These are phyloP conservation scores for Xestia rhomboidea DNA, from an alignment of 2,888 invertebrate species.

Conservation along the genomic window DNA sequence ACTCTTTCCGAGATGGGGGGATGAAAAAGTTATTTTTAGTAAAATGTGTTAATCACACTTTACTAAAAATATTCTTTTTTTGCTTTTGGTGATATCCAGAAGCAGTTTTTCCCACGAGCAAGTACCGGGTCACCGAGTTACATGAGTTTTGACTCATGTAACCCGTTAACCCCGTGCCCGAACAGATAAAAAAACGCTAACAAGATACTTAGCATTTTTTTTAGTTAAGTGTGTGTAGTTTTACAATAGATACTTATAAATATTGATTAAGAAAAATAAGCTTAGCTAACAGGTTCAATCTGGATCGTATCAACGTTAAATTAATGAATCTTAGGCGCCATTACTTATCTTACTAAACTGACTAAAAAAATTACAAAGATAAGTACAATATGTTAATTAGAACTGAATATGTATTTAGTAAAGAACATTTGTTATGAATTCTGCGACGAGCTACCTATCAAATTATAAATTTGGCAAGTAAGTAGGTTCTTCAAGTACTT, in stretches of 20 bases:
- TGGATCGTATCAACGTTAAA: conserved; percentile 10
- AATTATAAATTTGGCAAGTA: conserved; percentile 31
- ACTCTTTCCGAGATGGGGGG: too few relatives aligned
- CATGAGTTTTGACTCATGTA: conserved; percentile 36
- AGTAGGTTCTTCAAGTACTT: not conserved
- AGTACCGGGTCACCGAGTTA: conserved; percentile 45
- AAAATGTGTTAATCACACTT: not conserved
- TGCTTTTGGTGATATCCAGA: not conserved
- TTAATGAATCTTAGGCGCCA: not conserved
- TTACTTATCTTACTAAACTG: not conserved
- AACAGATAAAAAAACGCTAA: conserved; percentile 43
- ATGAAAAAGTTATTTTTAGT: conserved; percentile 14
- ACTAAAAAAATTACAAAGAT: conserved; percentile 5
- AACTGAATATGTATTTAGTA: not conserved
- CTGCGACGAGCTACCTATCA: conserved; percentile 13
- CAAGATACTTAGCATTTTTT: conserved; percentile 20
- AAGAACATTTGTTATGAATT: conserved; percentile 31
- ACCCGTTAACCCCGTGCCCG: conserved; percentile 32
- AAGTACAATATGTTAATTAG: not conserved
- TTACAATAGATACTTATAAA: not conserved
- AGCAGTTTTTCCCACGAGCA: conserved; percentile 41
- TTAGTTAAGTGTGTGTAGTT: not conserved
- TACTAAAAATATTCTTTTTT: too few relatives aligned
- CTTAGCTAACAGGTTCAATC: not conserved
- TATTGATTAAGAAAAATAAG: conserved; percentile 7